Conservation (phyloP, 2,797 vertebrate species). For the Aselliscus stoliczkanus region DNA sequence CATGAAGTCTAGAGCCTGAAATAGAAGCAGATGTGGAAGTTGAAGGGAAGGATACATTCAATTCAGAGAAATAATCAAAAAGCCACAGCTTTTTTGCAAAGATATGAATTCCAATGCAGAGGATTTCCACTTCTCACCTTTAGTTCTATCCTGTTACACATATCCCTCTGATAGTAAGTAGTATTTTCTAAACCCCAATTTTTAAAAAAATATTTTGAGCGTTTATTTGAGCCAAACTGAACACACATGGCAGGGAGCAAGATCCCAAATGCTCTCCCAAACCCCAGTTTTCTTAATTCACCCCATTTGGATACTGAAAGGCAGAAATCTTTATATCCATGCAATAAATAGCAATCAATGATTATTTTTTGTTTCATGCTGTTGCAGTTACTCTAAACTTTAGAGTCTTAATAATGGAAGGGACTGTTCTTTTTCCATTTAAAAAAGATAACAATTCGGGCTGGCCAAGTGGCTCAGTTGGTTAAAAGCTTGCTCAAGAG, state of each 20-base stretch:
- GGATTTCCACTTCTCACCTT: neutral
- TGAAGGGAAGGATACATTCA: neutral
- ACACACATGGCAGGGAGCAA: no score
- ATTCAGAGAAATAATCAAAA: neutral
- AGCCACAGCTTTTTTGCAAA: neutral
- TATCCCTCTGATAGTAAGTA: neutral
- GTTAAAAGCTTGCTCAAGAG: no score
- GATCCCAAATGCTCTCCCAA: neutral
- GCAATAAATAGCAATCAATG: neutral
- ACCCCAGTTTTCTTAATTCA: constrained; percentile 9
- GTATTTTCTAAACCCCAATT: neutral
- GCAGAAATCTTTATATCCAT: constrained; percentile 17
- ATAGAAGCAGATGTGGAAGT: neutral
- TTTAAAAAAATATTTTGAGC: no score
- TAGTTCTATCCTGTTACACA: neutral
- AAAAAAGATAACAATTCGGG: neutral
- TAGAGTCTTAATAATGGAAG: neutral
- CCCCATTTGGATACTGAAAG: neutral
- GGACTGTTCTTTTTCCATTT: neutral
- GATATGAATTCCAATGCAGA: neutral
- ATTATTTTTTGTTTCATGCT: neutral
- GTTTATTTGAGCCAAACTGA: no score
- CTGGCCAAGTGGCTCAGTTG: no score
- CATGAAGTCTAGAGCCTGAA: neutral
- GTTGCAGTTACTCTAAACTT: neutral